phyloP scores from a whole-genome alignment of 2,113 vertebrate species.

The Haplotaxodon microlepis region DNA sequence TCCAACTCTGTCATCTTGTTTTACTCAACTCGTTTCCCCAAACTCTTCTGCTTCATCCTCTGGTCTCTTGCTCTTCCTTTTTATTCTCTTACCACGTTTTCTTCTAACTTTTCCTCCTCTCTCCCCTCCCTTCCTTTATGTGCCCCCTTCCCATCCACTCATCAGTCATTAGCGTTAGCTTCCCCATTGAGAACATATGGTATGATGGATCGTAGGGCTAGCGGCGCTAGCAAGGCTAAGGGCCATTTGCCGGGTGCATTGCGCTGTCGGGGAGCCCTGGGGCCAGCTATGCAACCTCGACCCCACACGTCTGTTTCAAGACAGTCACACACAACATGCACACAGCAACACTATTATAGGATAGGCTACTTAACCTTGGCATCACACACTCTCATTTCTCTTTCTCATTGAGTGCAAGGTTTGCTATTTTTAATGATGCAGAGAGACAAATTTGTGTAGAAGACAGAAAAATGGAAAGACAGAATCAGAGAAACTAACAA shows the following conservation, averaged over 20 bases:
- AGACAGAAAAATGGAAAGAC: not conserved
- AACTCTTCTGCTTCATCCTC: not conserved
- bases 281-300: slow-evolving; percentile 63
- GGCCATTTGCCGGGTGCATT: slow-evolving; percentile 75
- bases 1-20: slow-evolving; percentile 1
- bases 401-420: slow-evolving; percentile 19
- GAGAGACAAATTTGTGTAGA: not conserved
- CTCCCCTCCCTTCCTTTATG: slow-evolving; percentile 5
- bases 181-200: slow-evolving; percentile 82
- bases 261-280: slow-evolving; percentile 57
- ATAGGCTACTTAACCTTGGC: slow-evolving; percentile 75
- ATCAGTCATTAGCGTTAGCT: slow-evolving; percentile 78
- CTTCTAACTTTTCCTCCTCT: not conserved
- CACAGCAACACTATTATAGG: slow-evolving; percentile 53
- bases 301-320: slow-evolving; percentile 63
- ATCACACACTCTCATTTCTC: slow-evolving; percentile 27
- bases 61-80: not conserved
- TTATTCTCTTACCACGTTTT: not conserved
- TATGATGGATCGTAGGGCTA: slow-evolving; percentile 78
- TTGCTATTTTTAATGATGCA: slow-evolving; percentile 22
- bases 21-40: not conserved
- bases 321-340: slow-evolving; percentile 45
- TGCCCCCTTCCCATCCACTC: slow-evolving; percentile 49
- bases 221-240: slow-evolving; percentile 74
- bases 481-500: not conserved